Percentiles rank a stretch among this genome's conserved stretches.
Conservation (phyloP, 2,113 vertebrate species). For the Apus apus region DNA sequence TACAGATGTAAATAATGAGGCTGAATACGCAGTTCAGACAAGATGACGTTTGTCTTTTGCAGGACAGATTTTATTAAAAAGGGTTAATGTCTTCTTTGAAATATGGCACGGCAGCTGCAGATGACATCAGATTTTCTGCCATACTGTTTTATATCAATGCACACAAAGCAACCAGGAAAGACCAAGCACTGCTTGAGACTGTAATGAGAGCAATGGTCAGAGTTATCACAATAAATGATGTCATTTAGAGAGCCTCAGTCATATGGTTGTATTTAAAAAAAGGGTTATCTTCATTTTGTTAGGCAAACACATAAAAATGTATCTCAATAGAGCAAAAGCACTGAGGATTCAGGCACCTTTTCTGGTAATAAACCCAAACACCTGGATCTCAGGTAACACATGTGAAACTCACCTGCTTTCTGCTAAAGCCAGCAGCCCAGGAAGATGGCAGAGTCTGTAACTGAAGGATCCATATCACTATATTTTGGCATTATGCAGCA, state of each 20-base stretch:
- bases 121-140: conserved; percentile 71
- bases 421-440: background rate
- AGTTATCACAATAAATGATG: conserved; percentile 6
- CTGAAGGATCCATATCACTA: background rate
- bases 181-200: conserved; percentile 31
- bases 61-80: background rate
- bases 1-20: background rate
- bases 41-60: background rate
- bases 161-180: conserved; percentile 18
- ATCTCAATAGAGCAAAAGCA: background rate
- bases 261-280: conserved; percentile 2
- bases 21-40: background rate
- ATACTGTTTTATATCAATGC: conserved; percentile 51
- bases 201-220: background rate
- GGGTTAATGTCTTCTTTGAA: conserved; percentile 59
- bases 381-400: background rate
- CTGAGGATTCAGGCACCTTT: background rate
- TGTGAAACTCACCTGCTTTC: background rate
- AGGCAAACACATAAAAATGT: background rate
- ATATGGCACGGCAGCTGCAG: conserved; percentile 25
- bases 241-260: background rate
- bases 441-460: background rate
- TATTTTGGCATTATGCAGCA: background rate
- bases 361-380: background rate
- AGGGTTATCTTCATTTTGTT: background rate